Evolutionary conservation across 2,113 vertebrate genomes (phyloP).

Genomic region (Dryoscopus gambensis): DNA sequence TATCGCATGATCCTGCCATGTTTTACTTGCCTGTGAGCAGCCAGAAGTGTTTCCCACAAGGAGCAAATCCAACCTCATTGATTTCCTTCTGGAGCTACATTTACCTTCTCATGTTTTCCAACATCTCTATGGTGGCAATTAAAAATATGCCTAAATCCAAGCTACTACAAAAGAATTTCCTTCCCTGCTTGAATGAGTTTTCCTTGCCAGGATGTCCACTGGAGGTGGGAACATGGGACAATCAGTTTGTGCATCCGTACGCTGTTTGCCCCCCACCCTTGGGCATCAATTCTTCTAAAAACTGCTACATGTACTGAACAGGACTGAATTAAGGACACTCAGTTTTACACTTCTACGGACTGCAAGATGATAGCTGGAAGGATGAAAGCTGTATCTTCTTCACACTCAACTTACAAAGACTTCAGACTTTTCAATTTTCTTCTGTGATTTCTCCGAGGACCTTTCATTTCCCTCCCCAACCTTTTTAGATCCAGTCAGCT

Average conservation of each 20-base stretch:
- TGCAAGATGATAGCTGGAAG: not conserved
- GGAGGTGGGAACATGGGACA: not conserved
- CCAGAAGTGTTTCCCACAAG: not conserved
- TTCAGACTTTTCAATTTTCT: not conserved
- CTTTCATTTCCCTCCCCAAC: not conserved
- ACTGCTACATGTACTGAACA: not conserved
- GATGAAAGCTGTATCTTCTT: not conserved
- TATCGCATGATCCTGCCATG: not conserved
- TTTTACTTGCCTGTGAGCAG: not conserved
- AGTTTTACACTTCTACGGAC: not conserved
- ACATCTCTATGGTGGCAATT: not conserved
- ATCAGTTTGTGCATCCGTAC: rapidly evolving
- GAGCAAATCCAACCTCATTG: not conserved
- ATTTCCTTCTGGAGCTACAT: not conserved
- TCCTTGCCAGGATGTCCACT: not conserved
- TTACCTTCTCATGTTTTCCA: not conserved
- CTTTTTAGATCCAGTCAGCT: not conserved
- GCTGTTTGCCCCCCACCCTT: not conserved
- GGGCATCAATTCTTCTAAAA: not conserved
- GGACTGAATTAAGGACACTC: not conserved
- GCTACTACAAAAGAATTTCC: not conserved
- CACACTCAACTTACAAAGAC: not conserved
- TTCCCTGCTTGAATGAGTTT: not conserved
- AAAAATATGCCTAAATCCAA: not conserved
- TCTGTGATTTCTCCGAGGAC: not conserved